Evolutionary conservation across 53 echinoderm and acorn worm genomes (phyloP).

Genomic region (Echinarachnius parma): DNA sequence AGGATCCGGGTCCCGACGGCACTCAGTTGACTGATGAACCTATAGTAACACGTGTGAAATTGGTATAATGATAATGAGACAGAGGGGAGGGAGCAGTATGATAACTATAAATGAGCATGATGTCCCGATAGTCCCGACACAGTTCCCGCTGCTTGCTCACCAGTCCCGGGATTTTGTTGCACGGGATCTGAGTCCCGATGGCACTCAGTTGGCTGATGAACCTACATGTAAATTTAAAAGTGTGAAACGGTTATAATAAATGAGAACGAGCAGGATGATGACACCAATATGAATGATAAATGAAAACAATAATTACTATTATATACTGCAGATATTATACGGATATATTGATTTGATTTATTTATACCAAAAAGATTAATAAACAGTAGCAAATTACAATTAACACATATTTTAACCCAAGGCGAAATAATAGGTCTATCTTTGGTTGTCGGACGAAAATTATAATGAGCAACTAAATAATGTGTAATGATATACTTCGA

Average conservation of each 20-base stretch:
- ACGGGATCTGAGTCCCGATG: slow-evolving; percentile 76
- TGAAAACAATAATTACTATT: no score
- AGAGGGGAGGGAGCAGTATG: neutral
- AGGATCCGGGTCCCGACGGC: slow-evolving; percentile 77
- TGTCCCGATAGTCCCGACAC: slow-evolving; percentile 86
- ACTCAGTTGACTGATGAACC: slow-evolving; percentile 89
- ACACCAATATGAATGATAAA: no score
- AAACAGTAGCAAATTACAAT: no score
- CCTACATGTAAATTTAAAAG: slow-evolving; percentile 33
- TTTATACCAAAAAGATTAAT: no score
- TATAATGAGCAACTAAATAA: no score
- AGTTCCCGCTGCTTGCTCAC: slow-evolving; percentile 85
- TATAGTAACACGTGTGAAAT: slow-evolving; percentile 4
- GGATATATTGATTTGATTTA: no score
- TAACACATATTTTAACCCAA: no score
- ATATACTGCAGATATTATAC: no score
- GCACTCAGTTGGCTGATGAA: slow-evolving; percentile 84
- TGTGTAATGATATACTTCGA: no score
- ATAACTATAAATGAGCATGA: no score
- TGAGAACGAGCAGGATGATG: neutral
- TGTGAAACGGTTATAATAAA: neutral
- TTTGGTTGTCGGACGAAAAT: no score
- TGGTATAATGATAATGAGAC: neutral
- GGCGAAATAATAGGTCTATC: no score
- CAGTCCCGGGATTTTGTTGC: slow-evolving; percentile 89